These are phyloP conservation scores for Puntigrus tetrazona DNA, from an alignment of 2,113 vertebrate species.

Conservation along the genomic window DNA sequence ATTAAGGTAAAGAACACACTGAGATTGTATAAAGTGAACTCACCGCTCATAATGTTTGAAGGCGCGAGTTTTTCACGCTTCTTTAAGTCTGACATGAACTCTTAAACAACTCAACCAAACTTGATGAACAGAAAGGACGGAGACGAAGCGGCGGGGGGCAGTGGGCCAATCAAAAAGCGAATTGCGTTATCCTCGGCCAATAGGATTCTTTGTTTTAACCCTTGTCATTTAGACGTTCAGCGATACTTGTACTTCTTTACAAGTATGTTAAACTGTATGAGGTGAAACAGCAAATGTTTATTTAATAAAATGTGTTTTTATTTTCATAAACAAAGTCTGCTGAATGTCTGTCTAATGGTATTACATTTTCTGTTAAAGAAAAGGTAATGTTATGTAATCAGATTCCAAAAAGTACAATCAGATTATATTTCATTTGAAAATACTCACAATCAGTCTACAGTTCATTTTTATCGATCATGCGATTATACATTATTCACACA, in stretches of 20 bases:
- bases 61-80: slow-evolving; percentile 77
- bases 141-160: slow-evolving; percentile 47
- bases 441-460: too few species aligned
- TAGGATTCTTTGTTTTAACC: neutral
- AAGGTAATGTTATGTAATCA: too few species aligned
- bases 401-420: too few species aligned
- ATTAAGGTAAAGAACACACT: slow-evolving; percentile 48
- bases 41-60: slow-evolving; percentile 81
- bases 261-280: neutral
- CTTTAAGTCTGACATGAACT: slow-evolving; percentile 76
- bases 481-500: too few species aligned
- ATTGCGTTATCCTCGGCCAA: slow-evolving; percentile 24
- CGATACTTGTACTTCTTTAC: neutral
- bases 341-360: too few species aligned
- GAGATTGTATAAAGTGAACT: slow-evolving; percentile 63
- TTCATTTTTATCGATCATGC: too few species aligned
- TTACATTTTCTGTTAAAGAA: too few species aligned
- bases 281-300: neutral
- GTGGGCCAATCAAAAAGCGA: slow-evolving; percentile 22
- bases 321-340: neutral
- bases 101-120: slow-evolving; percentile 73
- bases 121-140: slow-evolving; percentile 67
- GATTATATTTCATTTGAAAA: too few species aligned
- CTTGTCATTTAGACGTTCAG: neutral
- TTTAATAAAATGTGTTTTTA: neutral